Base-by-base conservation (phyloP, 2,888 invertebrate species). In the Dyspetes luteomarginatus region DNA sequence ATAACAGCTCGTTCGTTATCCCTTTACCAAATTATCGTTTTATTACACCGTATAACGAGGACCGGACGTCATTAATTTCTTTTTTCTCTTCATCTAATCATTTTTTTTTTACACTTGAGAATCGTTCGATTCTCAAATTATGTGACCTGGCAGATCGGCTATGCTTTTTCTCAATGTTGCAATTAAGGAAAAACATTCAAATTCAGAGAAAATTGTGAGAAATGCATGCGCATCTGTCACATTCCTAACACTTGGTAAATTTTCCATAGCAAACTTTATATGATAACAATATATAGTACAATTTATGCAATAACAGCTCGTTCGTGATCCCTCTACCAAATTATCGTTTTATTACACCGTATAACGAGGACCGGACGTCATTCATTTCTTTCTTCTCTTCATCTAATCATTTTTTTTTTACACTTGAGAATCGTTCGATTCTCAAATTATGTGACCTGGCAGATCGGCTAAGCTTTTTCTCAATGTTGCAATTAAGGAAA, bases 61-160 rank as follows among this genome's bases (percentile, higher is more conserved):
- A 43, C 52, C 30, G 74, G 65, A 75, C 12, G 41, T 75, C 65
- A 64, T 79, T 75, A 75, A 79, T 75, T 74, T 74, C 48, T 9
- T 36, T n/a, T 45, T 26, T 4, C 19, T 48, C 28, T n/a, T 41
- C 3, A 5, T 12, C 72, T 50, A 17, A 12, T 58, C 48, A n/a
- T 41, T 43, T 68, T 64, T 28, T 22, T n/a, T 24, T 15, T 4
- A 4, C 19, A n/a, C 17, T 36, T 26, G 5, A 58, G 15, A 19
- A 67, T 50, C 58, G 30, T 58, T 75, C 67, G 55, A 56, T 71
- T 48, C 36, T 22, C 52, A 3, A 58, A 58, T 28, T n/a, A 12
- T 19, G 5, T 36, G 36, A 12, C 36, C 36, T 12, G 36, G 36
- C 36, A 36, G 12, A 36, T 12, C 36, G 2, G 36, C 36, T 2